phyloP scores from a whole-genome alignment of 2,797 vertebrate species.

The Notolepis coatsorum region DNA sequence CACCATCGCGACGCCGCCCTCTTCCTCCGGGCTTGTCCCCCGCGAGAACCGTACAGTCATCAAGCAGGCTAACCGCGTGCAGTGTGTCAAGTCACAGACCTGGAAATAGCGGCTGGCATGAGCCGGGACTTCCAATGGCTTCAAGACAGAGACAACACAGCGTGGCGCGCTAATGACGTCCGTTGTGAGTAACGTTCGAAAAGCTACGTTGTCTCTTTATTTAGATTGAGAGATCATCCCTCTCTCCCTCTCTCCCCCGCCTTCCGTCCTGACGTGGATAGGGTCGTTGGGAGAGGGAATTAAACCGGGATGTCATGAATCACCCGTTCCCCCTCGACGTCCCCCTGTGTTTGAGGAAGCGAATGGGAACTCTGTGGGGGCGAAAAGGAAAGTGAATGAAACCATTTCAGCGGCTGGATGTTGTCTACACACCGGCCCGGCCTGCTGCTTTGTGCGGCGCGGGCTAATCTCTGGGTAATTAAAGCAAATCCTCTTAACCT shows the following conservation, averaged over 20 bases:
- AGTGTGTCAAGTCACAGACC: not conserved
- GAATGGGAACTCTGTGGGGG: no score
- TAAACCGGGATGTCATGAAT: constrained; percentile 45
- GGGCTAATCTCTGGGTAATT: constrained; percentile 46
- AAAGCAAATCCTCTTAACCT: constrained; percentile 37
- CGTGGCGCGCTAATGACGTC: not conserved
- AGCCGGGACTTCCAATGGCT: constrained; percentile 21
- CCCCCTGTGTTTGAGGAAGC: not conserved
- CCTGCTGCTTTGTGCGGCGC: constrained; percentile 6
- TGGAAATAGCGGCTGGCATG: constrained; percentile 16
- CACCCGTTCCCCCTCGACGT: constrained; percentile 1
- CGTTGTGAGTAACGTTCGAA: not conserved
- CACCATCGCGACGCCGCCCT: no score
- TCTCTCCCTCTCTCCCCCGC: not conserved
- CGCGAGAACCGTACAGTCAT: not conserved
- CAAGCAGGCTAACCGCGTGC: not conserved
- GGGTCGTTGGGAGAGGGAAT: constrained; percentile 53
- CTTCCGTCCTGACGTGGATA: constrained; percentile 41
- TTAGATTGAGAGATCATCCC: constrained; percentile 41
- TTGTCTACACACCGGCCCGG: not conserved
- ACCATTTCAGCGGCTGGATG: not conserved
- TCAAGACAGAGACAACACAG: constrained; percentile 25
- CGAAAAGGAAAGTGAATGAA: not conserved
- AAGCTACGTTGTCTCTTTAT: constrained; percentile 39
- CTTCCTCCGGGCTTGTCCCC: constrained; percentile 5